Base-by-base conservation (phyloP, 2,888 invertebrate species). In the Drosophila buzzatii region DNA sequence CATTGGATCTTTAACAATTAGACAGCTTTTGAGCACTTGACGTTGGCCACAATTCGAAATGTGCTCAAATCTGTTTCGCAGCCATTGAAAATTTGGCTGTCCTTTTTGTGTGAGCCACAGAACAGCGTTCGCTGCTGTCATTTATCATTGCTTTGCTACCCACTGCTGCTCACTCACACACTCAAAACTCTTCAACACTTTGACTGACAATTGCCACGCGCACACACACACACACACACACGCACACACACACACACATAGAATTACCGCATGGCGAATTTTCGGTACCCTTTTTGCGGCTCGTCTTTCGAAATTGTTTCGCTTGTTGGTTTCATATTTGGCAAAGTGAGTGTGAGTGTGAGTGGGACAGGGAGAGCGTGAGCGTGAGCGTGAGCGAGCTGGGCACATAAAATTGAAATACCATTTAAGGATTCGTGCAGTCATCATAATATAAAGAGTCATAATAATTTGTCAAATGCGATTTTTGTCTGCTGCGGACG, bases 391-490 rank as follows among this genome's bases (percentile, higher is more conserved):
- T 20, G 49, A 0, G 20, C 1, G 35, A n/a, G 39, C 6, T 23
- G 53, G 49, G 33, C 63, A 44, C 70, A 70, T 81, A 60, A 81
- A 81, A 81, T 81, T 67, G 78, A 70, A 75, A 75, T 75, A 62
- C 58, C 81, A 78, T 78, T 70, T 73, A 61, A 42, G 55, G 67
- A 65, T 76, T 65, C 41, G 68, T 47, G 68, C 76, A 70, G 73
- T 69, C 70, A 57, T 57, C 73, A 66, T 68, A 55, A 75, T 70
- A 78, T 69, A 60, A 61, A 65, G 59, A 66, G 78, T 76, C 81
- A 82, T 80, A 82, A 82, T 82, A 81, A 82, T 82, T 82, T 82
- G 82, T 79, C 82, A 82, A 80, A 81, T 82, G 75, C 70, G 74
- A 82, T 80, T 79, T 78, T 82, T 82, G 78, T 74, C 82, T 82